Conservation (phyloP, 2,888 invertebrate genomes). For the Cacoxenus indagator region DNA sequence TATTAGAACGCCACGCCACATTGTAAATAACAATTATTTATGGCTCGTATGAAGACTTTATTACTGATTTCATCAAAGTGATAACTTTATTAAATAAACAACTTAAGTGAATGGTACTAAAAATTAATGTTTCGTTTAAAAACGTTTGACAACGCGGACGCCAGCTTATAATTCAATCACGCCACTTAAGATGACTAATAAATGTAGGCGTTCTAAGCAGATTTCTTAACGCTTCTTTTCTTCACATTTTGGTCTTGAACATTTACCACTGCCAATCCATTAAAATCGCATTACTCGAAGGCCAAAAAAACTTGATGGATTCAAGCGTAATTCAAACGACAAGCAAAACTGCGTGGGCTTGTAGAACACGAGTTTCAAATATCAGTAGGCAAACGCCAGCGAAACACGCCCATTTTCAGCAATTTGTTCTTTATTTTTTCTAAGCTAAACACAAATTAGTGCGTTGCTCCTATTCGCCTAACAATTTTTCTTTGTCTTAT, state of each 20-base stretch:
- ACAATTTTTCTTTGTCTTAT: too few species aligned
- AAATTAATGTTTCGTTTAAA: too few species aligned
- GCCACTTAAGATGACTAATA: not conserved
- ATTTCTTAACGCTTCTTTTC: too few species aligned
- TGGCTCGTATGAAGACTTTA: too few species aligned
- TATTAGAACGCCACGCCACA: too few species aligned
- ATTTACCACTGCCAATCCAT: not conserved
- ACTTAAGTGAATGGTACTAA: too few species aligned
- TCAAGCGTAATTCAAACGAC: not conserved
- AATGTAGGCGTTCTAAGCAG: not conserved
- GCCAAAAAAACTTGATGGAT: not conserved
- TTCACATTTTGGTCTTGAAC: too few species aligned
- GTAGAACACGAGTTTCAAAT: not conserved
- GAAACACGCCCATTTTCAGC: not conserved
- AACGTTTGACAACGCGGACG: not conserved
- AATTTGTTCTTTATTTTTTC: too few species aligned
- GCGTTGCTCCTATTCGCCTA: too few species aligned
- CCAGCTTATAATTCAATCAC: not conserved
- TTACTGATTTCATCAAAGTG: too few species aligned
- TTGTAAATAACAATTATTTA: too few species aligned
- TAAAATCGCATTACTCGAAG: not conserved
- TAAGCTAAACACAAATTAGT: conserved; percentile 2
- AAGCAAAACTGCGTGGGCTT: not conserved
- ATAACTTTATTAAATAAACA: too few species aligned
- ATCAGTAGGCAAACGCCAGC: not conserved